Evolutionary conservation across 2,797 vertebrate species (phyloP), one percentile per base, ranked within the genome.

Genomic region (Nyctibius grandis): DNA sequence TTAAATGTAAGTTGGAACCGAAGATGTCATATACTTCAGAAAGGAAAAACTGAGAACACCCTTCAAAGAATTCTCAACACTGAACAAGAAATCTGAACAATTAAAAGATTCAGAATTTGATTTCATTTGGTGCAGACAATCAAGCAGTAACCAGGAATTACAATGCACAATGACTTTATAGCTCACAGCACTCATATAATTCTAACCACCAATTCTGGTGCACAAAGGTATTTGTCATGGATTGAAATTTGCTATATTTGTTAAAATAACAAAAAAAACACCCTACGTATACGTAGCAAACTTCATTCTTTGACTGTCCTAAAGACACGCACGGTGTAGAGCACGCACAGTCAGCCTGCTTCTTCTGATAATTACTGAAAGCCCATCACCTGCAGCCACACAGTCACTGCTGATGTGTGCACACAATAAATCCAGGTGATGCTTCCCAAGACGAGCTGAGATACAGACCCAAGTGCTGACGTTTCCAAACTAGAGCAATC

Each of bases 281-380:
- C n/a, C 11, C 54, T 42, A 8, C 1, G 6, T 29, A 34, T 36
- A 20, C 0, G 2, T 33, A n/a, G 9, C 1, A 0, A 63, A 48
- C 29, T 12, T 44, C 20, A 48, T 50, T 44, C 28, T 19, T 44
- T 54, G 28, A 6, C 25, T 18, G 21, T 31, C 51, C 5, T 9
- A 22, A 47, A 48, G 38, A 29, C 13, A 36, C 14, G 38, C 28
- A 17, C 2, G 2, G 40, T 15, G 18, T 15, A 33, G 31, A 1
- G 4, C 40, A 31, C 0, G 8, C 2, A 4, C 25, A 23, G 15
- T 15, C 33, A 54, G 31, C 9, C 22, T 76, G 48, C 44, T 57
- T 4, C 42, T 69, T 69, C 38, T 11, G 47, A 17, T 48, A 40
- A 11, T 23, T 23, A 22, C 36, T 31, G 54, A 42, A 54, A 61